Conservation (phyloP, 2,797 vertebrate genomes). For the Rhinoraja longicauda region DNA sequence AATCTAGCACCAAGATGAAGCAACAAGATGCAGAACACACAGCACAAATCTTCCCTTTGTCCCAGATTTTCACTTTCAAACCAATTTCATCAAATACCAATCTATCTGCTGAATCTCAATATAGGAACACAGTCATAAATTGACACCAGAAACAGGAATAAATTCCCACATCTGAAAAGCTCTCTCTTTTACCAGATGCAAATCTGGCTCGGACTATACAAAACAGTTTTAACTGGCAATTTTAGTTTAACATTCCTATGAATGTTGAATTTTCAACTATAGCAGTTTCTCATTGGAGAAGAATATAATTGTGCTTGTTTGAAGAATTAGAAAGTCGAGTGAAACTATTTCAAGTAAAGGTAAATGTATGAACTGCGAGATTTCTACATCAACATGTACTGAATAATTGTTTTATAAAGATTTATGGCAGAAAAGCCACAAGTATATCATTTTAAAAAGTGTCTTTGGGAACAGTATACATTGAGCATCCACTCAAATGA, state of each 20-base stretch:
- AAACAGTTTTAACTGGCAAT: not conserved
- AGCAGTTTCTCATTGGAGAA: not conserved
- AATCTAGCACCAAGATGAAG: not conserved
- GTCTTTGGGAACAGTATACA: not conserved
- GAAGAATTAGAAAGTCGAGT: not conserved
- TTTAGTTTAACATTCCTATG: not conserved
- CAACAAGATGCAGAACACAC: not conserved
- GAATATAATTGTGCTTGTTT: no score
- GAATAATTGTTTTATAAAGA: not conserved
- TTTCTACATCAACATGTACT: not conserved
- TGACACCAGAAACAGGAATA: not conserved
- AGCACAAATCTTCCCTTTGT: not conserved
- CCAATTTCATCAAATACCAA: not conserved
- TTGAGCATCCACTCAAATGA: no score
- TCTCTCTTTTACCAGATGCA: not conserved
- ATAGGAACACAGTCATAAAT: not conserved
- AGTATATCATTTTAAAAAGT: not conserved
- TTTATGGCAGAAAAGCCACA: not conserved
- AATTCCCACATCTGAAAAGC: not conserved
- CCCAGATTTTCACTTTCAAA: not conserved
- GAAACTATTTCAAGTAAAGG: not conserved
- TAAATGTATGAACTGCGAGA: not conserved
- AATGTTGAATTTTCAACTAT: not conserved
- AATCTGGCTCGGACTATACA: not conserved
- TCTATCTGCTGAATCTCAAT: not conserved